Conservation (phyloP, 2,113 vertebrate species). For the Callocephalon fimbriatum region DNA sequence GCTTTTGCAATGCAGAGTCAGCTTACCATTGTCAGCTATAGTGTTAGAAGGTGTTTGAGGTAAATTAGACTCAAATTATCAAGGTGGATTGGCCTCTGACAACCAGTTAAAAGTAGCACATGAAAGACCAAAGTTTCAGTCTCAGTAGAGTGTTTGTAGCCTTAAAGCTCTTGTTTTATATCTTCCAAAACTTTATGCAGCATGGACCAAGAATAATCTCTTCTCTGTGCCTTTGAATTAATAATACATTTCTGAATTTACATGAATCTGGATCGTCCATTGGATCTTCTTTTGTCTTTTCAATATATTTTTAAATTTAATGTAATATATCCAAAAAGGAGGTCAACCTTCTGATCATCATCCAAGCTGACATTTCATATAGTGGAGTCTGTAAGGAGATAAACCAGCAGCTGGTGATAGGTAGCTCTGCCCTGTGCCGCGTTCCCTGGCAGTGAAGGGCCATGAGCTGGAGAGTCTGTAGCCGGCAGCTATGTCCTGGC, state of each 20-base stretch:
- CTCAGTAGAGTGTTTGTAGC: not conserved
- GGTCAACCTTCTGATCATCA: not conserved
- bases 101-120: not conserved
- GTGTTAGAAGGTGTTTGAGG: not conserved
- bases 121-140: not conserved
- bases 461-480: accelerated
- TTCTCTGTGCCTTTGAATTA: not conserved
- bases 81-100: not conserved
- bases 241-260: not conserved
- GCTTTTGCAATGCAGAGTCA: not conserved
- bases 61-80: not conserved
- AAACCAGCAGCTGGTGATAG: not conserved
- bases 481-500: accelerated
- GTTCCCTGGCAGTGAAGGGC: not conserved
- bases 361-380: not conserved
- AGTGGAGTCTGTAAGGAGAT: not conserved
- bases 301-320: not conserved
- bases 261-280: not conserved
- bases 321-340: not conserved
- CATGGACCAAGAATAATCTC: not conserved
- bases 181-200: not conserved
- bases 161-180: not conserved
- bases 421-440: accelerated
- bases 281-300: not conserved
- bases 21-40: not conserved